Percentiles rank a stretch among this genome's conserved stretches.
Conservation (phyloP, 1,140 invertebrate genomes). For the Hypothenemus hampei region DNA sequence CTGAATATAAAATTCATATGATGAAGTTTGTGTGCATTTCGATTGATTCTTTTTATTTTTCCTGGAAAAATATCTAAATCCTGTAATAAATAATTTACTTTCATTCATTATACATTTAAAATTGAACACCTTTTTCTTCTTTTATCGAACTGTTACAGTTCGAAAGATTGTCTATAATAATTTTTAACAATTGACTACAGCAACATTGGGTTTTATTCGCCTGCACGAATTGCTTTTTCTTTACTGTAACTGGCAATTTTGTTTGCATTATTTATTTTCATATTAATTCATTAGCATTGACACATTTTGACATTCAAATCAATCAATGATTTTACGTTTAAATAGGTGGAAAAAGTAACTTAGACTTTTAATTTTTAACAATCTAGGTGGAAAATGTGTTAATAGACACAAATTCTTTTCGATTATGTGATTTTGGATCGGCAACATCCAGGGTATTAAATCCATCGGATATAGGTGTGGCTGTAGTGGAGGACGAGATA, state of each 20-base stretch:
- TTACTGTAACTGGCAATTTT: constrained; percentile 19
- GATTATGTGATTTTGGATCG: constrained; percentile 41
- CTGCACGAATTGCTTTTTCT: constrained; percentile 4
- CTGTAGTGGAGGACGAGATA: constrained; percentile 84
- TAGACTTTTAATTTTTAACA: no score
- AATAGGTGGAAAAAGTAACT: no score
- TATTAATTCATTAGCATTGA: no score
- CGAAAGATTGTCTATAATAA: constrained; percentile 5
- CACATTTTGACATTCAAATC: no score
- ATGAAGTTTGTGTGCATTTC: no score
- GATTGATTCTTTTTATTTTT: no score
- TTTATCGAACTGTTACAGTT: neutral
- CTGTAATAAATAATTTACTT: no score
- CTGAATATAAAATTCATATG: no score
- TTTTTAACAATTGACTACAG: constrained; percentile 11
- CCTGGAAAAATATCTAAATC: no score
- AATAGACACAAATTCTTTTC: constrained; percentile 32
- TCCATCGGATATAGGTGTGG: constrained; percentile 66
- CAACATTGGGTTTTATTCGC: constrained; percentile 5
- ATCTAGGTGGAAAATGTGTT: constrained; percentile 19
- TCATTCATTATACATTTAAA: neutral
- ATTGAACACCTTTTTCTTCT: neutral
- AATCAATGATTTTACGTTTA: no score
- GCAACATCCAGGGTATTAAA: constrained; percentile 78
- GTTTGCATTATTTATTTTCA: no score